Conservation (phyloP, 2,797 vertebrate genomes). For the Pantherophis alleghaniensis region DNA sequence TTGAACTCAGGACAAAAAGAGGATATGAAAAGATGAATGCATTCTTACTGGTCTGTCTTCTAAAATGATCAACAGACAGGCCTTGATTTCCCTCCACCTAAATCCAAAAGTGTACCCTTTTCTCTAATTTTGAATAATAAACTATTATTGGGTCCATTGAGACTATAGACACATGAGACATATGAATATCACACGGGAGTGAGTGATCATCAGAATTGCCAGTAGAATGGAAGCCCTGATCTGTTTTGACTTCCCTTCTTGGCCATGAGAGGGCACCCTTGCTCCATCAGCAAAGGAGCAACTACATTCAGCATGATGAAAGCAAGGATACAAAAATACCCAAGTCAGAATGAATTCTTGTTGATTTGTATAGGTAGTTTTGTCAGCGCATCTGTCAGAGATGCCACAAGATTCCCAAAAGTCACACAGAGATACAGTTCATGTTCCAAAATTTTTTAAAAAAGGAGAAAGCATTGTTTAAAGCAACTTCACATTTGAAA, state of each 20-base stretch:
- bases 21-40: conserved; percentile 17
- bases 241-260: conserved; percentile 13
- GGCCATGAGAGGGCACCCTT: conserved; percentile 52
- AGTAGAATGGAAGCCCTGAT: neutral
- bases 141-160: neutral
- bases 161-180: neutral
- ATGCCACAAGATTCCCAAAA: neutral
- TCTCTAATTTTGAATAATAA: neutral
- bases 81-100: neutral
- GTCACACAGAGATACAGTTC: neutral
- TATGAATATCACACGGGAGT: neutral
- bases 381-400: conserved; percentile 2
- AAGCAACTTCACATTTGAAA: conserved; percentile 59
- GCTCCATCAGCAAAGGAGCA: conserved; percentile 39
- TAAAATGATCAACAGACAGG: neutral
- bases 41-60: neutral
- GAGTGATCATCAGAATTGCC: neutral
- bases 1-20: conserved; percentile 23
- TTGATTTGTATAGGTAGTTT: conserved; percentile 27
- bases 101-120: neutral
- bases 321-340: conserved; percentile 11
- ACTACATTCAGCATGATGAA: conserved; percentile 38
- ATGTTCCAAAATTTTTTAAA: neutral
- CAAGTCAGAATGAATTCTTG: neutral
- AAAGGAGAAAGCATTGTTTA: neutral